Base-by-base conservation (phyloP, 2,888 invertebrate species). In the Nebria brevicollis region DNA sequence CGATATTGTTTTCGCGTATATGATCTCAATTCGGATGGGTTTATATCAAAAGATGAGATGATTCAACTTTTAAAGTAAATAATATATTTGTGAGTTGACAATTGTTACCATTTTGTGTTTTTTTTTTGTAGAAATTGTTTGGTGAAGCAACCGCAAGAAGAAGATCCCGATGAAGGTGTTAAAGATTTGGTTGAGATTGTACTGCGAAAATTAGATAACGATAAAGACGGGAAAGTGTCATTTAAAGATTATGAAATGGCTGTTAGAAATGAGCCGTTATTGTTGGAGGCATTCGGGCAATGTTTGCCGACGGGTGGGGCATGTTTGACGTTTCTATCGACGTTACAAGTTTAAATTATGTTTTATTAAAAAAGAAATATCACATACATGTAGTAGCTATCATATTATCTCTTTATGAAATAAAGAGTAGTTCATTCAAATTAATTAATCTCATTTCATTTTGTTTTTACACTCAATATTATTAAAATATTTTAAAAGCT, bases 31-130 rank as follows among this genome's bases (percentile, higher is more conserved):
- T 91, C 92, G 0, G 94, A 94, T 85, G 94, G 94, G 0, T 89
- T 90, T 83, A 91, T 96, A n/a, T 92, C 94, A 41, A 91, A 95
- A 77, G 95, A 95, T 85, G 94, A 94, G 82, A 94, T 96, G 91
- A 94, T 94, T 86, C 93, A 93, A 84, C 88, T 94, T n/a, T 90
- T 94, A 88, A 88, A 86, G 89, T 89, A 85, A 83, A 66, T 25
- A 25, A 15, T 66, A 42, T 43, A 25, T 43, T 68, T 34, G 15
- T 42, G 25, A 34, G 2, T 13, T 1, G 54, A 2, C 0, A 54
- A 54, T 54, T 5, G 2, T 54, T 64, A 6, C n/a, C 26, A 43
- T 65, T 41, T 73, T 5, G n/a, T 41, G n/a, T n/a, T n/a, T n/a
- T n/a, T n/a, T n/a, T 80, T 84, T 84, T 86, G 82, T 80, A 92